A percentile compares a stretch with the other conserved stretches of the same genome.
These are phyloP conservation scores for Oryzias melastigma DNA, from an alignment of 2,113 vertebrate genomes.

Conservation along the genomic window DNA sequence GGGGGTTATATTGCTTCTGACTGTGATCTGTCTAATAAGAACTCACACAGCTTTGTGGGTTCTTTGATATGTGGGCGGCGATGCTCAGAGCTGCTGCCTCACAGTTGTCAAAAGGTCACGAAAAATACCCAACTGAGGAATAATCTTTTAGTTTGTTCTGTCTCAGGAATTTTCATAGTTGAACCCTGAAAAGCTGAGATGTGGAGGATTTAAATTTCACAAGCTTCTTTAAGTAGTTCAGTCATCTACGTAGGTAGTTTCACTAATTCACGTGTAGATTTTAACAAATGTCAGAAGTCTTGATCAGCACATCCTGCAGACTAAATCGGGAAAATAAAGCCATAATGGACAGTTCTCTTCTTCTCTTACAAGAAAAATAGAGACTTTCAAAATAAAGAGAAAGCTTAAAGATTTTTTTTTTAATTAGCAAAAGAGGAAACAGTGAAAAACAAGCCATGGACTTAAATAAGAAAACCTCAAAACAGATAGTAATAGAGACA, in stretches of 20 bases:
- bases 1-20: background rate
- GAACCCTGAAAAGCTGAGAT: slow-evolving; percentile 20
- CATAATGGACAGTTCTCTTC: slow-evolving; percentile 44
- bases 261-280: slow-evolving; percentile 57
- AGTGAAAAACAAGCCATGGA: slow-evolving; percentile 8
- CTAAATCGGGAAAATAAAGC: slow-evolving; percentile 7
- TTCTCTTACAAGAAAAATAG: background rate
- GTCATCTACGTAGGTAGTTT: slow-evolving; percentile 23
- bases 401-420: slow-evolving; percentile 28
- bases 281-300: slow-evolving; percentile 49
- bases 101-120: slow-evolving; percentile 30
- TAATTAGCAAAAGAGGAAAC: slow-evolving; percentile 57
- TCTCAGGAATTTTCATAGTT: slow-evolving; percentile 23
- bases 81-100: slow-evolving; percentile 5
- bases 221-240: slow-evolving; percentile 22
- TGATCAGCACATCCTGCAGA: slow-evolving; percentile 23
- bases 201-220: background rate
- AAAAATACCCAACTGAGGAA: slow-evolving; percentile 41
- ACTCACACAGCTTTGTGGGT: slow-evolving; percentile 15
- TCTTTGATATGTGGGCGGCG: slow-evolving; percentile 27
- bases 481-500: no score
- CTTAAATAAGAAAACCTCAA: background rate
- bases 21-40: slow-evolving; percentile 39
- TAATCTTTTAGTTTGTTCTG: slow-evolving; percentile 21
- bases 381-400: slow-evolving; percentile 13